These are phyloP conservation scores for Hanleya hanleyi DNA, from an alignment of 2,888 invertebrate species.

Conservation along the genomic window DNA sequence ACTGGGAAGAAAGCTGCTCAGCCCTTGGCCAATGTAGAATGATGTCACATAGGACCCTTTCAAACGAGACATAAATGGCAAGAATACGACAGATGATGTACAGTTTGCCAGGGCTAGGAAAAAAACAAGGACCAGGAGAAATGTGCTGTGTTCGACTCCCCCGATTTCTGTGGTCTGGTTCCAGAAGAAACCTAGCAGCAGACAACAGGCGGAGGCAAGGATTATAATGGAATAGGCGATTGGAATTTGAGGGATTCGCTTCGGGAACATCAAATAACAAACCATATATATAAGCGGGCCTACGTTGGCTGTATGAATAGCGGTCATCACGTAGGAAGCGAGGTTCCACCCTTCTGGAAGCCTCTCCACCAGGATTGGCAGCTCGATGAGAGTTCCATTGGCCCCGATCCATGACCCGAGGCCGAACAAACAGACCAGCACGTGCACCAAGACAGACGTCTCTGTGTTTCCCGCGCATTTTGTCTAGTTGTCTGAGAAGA, in stretches of 20 bases:
- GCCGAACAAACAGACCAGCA: conserved; percentile 80
- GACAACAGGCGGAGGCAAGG: conserved; percentile 69
- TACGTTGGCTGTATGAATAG: conserved; percentile 86
- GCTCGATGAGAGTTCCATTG: conserved; percentile 90
- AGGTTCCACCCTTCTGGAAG: conserved; percentile 92
- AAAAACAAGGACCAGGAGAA: conserved; percentile 79
- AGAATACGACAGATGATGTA: conserved; percentile 88
- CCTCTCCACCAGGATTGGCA: conserved; percentile 86
- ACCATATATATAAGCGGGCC: conserved; percentile 82
- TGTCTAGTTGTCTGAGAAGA: neutral
- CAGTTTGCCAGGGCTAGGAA: conserved; percentile 85
- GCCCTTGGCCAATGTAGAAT: conserved; percentile 78
- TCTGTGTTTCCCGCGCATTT: neutral
- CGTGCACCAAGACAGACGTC: conserved; percentile 72
- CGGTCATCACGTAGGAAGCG: conserved; percentile 86
- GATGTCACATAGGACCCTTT: conserved; percentile 83
- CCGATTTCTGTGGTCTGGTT: conserved; percentile 76
- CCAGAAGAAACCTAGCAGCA: conserved; percentile 74
- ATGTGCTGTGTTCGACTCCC: conserved; percentile 66
- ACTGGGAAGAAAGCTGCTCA: conserved; percentile 84
- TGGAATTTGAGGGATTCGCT: conserved; percentile 59
- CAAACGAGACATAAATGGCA: conserved; percentile 86
- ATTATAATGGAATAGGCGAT: conserved; percentile 73
- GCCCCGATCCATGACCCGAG: conserved; percentile 86
- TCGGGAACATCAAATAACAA: conserved; percentile 22